Evolutionary conservation across 1,140 invertebrate species (phyloP).

Genomic region (Lepidurus couesii): DNA sequence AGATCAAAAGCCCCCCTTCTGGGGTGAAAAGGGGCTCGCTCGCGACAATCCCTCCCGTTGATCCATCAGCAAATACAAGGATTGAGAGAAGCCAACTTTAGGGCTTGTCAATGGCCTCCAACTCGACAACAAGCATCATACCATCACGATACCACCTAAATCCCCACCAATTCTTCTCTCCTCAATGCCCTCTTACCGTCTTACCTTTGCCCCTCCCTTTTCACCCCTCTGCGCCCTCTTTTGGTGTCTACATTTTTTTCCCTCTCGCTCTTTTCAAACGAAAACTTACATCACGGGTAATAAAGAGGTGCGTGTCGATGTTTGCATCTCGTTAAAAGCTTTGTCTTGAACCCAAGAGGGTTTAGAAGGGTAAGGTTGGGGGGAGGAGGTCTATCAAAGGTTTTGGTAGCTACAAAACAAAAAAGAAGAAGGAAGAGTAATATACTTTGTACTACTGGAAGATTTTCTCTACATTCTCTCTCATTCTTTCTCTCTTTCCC

Average conservation of each 20-base stretch:
- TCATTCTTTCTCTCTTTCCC: too few relatives aligned
- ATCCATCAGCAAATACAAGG: slow-evolving; percentile 22
- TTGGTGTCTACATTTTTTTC: neutral
- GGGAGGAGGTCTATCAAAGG: neutral
- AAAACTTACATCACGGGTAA: neutral
- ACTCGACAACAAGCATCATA: slow-evolving; percentile 3
- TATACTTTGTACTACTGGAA: slow-evolving; percentile 16
- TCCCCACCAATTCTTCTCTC: neutral
- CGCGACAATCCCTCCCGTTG: slow-evolving; percentile 20
- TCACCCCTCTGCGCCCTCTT: neutral
- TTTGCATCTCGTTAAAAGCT: slow-evolving; percentile 13
- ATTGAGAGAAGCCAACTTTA: slow-evolving; percentile 22
- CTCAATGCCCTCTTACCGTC: neutral
- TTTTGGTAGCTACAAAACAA: too few relatives aligned
- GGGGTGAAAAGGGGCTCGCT: slow-evolving; percentile 13
- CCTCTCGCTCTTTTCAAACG: neutral
- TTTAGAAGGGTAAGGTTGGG: neutral
- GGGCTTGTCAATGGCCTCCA: slow-evolving; percentile 20
- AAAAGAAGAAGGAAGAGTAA: neutral
- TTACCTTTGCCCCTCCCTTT: neutral
- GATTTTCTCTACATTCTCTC: neutral
- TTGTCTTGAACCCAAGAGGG: neutral
- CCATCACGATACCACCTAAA: slow-evolving; percentile 10
- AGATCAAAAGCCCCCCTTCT: slow-evolving; percentile 2
- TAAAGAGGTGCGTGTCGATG: slow-evolving; percentile 21